phyloP scores from a whole-genome alignment of 2,113 vertebrate species.

The Petrocephalus microphthalmus region DNA sequence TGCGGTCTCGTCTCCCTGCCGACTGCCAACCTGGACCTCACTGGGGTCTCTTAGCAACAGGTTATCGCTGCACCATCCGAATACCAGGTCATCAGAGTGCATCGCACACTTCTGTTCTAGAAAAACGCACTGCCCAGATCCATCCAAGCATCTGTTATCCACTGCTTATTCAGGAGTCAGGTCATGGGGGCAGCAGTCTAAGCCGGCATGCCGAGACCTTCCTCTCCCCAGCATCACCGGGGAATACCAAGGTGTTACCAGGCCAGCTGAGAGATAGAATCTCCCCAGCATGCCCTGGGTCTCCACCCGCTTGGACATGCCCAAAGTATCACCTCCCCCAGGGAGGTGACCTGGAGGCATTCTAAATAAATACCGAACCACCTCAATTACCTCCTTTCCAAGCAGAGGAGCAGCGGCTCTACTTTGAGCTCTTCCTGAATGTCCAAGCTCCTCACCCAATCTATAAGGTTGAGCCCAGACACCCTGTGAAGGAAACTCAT shows the following conservation, averaged over 20 bases:
- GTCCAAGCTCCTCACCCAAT: too few species aligned
- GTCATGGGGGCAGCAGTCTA: background rate
- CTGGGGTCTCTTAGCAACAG: conserved; percentile 25
- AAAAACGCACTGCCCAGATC: background rate
- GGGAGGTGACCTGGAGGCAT: background rate
- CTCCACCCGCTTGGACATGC: background rate
- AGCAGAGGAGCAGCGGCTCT: too few species aligned
- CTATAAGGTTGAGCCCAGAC: too few species aligned
- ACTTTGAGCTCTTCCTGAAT: too few species aligned
- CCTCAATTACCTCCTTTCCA: too few species aligned
- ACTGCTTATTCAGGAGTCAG: background rate
- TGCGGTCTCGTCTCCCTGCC: background rate
- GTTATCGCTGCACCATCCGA: background rate
- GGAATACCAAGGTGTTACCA: background rate
- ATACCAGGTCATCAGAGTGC: background rate
- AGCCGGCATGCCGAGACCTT: background rate
- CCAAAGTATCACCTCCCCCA: background rate
- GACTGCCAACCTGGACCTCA: background rate
- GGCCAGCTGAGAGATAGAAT: background rate
- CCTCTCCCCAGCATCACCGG: background rate
- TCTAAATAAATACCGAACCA: background rate
- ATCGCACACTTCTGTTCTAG: background rate
- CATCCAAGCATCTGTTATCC: background rate
- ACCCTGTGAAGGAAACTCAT: too few species aligned
- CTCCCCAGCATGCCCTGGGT: background rate